Evolutionary conservation across 2,888 invertebrate species (phyloP).

Genomic region (Lucinisca nassula): DNA sequence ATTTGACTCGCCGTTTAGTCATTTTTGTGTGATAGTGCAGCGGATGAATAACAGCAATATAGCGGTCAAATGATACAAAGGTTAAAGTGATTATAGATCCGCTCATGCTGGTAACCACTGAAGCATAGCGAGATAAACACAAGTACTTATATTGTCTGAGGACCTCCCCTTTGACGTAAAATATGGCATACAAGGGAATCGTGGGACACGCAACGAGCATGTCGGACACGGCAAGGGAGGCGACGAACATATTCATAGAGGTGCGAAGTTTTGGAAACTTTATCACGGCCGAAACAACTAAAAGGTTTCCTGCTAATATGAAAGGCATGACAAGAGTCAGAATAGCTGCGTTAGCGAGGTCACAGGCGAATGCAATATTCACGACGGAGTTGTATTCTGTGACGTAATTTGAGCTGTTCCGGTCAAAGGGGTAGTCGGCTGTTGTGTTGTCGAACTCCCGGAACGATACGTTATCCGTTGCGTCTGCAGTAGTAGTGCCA

Average conservation of each 20-base stretch:
- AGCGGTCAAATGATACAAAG: conserved; percentile 70
- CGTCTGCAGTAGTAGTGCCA: no score
- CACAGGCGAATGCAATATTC: background rate
- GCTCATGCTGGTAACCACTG: conserved; percentile 59
- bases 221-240: conserved; percentile 69
- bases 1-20: conserved; percentile 46
- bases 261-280: conserved; percentile 66
- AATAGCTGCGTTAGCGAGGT: background rate
- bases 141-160: conserved; percentile 39
- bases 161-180: conserved; percentile 44
- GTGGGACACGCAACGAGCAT: conserved; percentile 65
- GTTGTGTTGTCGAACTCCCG: no score
- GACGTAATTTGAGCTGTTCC: no score
- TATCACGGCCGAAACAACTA: conserved; percentile 66
- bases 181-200: conserved; percentile 66
- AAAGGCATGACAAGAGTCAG: conserved; percentile 16
- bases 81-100: conserved; percentile 69
- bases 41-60: conserved; percentile 69
- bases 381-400: background rate
- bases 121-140: conserved; percentile 67
- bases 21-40: conserved; percentile 55
- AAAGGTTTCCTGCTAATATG: conserved; percentile 63
- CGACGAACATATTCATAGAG: conserved; percentile 66
- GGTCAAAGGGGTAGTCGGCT: no score
- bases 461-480: no score